Base-by-base conservation (phyloP, 1,140 invertebrate genomes). In the Musca domestica region DNA sequence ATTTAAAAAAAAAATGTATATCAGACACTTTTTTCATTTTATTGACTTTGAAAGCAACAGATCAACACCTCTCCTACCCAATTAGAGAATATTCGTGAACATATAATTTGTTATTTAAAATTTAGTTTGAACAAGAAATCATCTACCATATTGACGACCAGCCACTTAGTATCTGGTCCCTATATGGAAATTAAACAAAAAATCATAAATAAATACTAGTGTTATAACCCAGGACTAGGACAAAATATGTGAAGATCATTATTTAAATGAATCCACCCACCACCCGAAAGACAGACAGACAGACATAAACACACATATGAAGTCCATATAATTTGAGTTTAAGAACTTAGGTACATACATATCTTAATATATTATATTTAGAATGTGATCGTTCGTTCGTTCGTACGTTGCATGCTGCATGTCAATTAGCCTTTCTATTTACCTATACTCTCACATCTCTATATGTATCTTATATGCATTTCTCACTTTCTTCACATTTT, bases 1-100 rank as follows among this genome's bases (percentile, higher is more conserved):
- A 7, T 14, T 15, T 3, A 20, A 54, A 54, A 51, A 2, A 51
- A 51, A 19, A 19, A 19, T 51, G 6, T 51, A 51, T 51, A 3
- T 48, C 23, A 30, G 34, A 41, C 34, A 41, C 34, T 41, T 41
- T 41, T n/a, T 41, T 41, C 27, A 30, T 15, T 19, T 61, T 34
- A 41, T 41, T 41, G 4, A 41, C 34, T 49, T 48, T 64, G 63
- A 77, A 74, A 74, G 76, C 76, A 78, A 78, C 74, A 75, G 76
- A 76, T 78, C 76, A 78, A 78, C 76, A 78, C 76, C 76, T 78
- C 76, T 78, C 76, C 76, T 78, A 76, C 76, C 76, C 52, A 17
- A 65, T 49, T 23, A 48, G n/a, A 14, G 20, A 48, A 65, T 47
- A 51, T 48, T 41, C 25, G 19, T 19, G 7, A 22, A 64, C 10